Evolutionary conservation across 2,888 invertebrate genomes (phyloP).

Genomic region (Diarsia rubi): DNA sequence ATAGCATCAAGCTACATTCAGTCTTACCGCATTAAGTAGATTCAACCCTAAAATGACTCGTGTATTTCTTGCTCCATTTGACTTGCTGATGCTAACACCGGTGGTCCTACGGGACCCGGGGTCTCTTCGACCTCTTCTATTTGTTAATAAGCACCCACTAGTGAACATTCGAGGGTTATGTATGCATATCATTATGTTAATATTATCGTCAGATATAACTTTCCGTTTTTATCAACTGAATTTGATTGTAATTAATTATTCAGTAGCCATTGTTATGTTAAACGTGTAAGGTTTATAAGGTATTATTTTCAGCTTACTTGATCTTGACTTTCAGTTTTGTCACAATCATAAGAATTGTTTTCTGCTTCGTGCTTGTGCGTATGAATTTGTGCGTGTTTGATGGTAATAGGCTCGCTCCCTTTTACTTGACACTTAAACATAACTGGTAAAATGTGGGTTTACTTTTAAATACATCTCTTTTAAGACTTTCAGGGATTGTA

Average conservation of each 20-base stretch:
- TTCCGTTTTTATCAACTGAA: constrained; percentile 60
- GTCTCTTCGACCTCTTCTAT: constrained; percentile 77
- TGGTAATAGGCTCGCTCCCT: too few relatives aligned
- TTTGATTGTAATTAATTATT: constrained; percentile 62
- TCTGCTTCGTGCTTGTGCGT: neutral
- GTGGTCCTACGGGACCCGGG: constrained; percentile 78
- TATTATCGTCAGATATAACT: constrained; percentile 64
- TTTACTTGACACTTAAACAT: too few relatives aligned
- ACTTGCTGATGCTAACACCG: constrained; percentile 86
- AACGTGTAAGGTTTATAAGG: constrained; percentile 1
- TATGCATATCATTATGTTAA: constrained; percentile 70
- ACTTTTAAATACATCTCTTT: too few relatives aligned
- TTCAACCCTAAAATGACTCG: constrained; percentile 78
- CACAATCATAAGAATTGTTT: neutral
- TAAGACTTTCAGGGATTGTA: too few relatives aligned
- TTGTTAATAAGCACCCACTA: constrained; percentile 82
- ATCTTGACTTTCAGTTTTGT: neutral
- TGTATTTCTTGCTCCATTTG: constrained; percentile 78
- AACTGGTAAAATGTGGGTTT: too few relatives aligned
- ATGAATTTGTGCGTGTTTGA: too few relatives aligned
- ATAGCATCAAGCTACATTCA: neutral
- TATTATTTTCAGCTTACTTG: constrained; percentile 9
- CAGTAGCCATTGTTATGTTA: constrained; percentile 56
- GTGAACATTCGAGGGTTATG: constrained; percentile 60
- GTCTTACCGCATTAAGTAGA: constrained; percentile 49